A percentile compares a stretch with the other conserved stretches of the same genome.
These are phyloP conservation scores for Druceiella hillmani DNA, from an alignment of 2,888 invertebrate genomes.

Conservation along the genomic window DNA sequence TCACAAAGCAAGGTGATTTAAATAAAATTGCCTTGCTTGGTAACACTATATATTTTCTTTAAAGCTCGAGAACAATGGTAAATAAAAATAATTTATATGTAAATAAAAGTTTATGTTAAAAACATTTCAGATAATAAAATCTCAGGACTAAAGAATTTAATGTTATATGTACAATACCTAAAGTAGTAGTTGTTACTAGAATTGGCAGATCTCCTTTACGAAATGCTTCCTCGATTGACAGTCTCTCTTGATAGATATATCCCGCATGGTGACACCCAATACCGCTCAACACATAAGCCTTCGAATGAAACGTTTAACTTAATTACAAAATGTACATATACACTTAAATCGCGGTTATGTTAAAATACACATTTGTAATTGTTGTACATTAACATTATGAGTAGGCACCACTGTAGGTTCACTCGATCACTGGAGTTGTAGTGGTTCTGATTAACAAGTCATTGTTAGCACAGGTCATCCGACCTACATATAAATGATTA, in stretches of 20 bases:
- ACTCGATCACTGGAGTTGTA: too few species aligned
- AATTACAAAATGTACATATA: not conserved
- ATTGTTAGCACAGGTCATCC: too few species aligned
- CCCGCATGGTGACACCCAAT: slow-evolving; percentile 80
- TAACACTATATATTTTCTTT: slow-evolving; percentile 8
- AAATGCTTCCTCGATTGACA: slow-evolving; percentile 61
- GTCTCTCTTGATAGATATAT: slow-evolving; percentile 58
- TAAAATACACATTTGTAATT: not conserved
- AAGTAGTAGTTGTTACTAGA: slow-evolving; percentile 63
- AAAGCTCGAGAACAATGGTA: slow-evolving; percentile 10
- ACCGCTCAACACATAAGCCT: slow-evolving; percentile 53
- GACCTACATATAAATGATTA: too few species aligned
- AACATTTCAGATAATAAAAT: too few species aligned
- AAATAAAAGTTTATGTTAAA: slow-evolving; percentile 5
- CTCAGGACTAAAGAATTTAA: too few species aligned
- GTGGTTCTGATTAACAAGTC: too few species aligned
- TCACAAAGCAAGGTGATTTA: too few species aligned
- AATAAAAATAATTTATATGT: slow-evolving; percentile 7
- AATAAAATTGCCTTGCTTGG: slow-evolving; percentile 10
- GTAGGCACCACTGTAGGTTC: too few species aligned
- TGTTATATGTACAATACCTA: slow-evolving; percentile 41
- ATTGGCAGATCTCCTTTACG: slow-evolving; percentile 60
- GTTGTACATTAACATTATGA: not conserved
- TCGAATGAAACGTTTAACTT: not conserved
- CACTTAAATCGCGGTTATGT: slow-evolving; percentile 9